Evolutionary conservation across 2,888 invertebrate genomes (phyloP), one percentile per base, ranked within the genome.

Genomic region (Synanthedon myopaeformis): DNA sequence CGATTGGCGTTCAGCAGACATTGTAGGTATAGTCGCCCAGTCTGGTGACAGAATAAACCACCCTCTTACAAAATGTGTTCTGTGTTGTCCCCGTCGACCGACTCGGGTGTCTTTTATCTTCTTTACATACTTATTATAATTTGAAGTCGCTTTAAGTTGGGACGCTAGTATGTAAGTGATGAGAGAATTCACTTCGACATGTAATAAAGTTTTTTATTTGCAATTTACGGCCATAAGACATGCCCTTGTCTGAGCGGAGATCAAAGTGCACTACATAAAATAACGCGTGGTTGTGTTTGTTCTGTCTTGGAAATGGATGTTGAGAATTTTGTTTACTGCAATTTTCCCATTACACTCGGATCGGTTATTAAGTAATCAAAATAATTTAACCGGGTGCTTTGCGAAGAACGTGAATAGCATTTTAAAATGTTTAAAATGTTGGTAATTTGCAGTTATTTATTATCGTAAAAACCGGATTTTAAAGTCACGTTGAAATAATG

Each of bases 361-460:
- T 67, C 58, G 65, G 62, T 71, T 79, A 79, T 79, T 79, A 80
- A 79, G 76, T 68, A 72, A 79, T 79, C 78, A 79, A 70, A 73
- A 71, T 67, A 67, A 67, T 74, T 70, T 71, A 12, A 12, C 45
- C 45, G 45, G 45, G 45, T 45, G 45, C 13, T 13, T 45, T 35
- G 10, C 35, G 13, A 35, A 35, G 52, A 41, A 45, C 52, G 52
- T 55, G 41, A 52, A 41, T n/a, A 11, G 14, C 41, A 23, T 50
- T 53, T 53, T 53, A 23, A 53, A 45, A 45, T 13, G 45, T 45
- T 45, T 14, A n/a, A 13, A 13, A 13, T 45, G 14, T 14, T 11
- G 5, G 14, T 45, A 45, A 13, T 45, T 45, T 45, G 14, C 45
- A 45, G 45, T 13, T 45, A 45, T 45, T 45, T 45, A 45, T 13